phyloP scores from a whole-genome alignment of 2,113 vertebrate species.

The Tetraodon nigroviridis region DNA sequence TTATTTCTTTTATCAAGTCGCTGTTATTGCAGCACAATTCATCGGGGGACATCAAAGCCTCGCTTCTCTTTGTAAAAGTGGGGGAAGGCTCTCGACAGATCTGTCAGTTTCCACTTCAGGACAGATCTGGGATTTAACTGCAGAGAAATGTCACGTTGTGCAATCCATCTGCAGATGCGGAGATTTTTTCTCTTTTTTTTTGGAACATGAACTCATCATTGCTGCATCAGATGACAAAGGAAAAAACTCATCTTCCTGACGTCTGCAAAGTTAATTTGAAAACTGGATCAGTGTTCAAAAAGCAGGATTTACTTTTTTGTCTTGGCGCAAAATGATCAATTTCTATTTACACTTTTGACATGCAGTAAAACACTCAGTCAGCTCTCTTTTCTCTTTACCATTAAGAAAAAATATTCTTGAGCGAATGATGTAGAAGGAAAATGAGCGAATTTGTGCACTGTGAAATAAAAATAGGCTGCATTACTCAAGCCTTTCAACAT shows the following conservation, averaged over 20 bases:
- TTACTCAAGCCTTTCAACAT: too few relatives aligned
- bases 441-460: too few relatives aligned
- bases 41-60: constrained; percentile 53
- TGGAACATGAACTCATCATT: constrained; percentile 36
- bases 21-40: constrained; percentile 47
- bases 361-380: constrained; percentile 10
- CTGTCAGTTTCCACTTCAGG: constrained; percentile 56
- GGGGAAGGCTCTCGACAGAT: constrained; percentile 41
- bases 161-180: constrained; percentile 40
- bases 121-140: constrained; percentile 44
- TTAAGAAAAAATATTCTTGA: too few relatives aligned
- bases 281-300: constrained; percentile 5
- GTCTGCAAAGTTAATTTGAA: constrained; percentile 8
- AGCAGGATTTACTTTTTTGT: constrained; percentile 7
- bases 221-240: constrained; percentile 28
- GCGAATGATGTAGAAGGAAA: too few relatives aligned
- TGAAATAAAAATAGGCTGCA: too few relatives aligned
- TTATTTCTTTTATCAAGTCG: constrained; percentile 44
- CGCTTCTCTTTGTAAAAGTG: constrained; percentile 55
- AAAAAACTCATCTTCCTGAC: constrained; percentile 17
- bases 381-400: too few relatives aligned
- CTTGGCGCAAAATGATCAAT: constrained; percentile 23
- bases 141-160: constrained; percentile 43
- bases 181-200: background rate
- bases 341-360: constrained; percentile 8